phyloP scores from a whole-genome alignment of 2,113 vertebrate species.

The Zosterops hypoxanthus region DNA sequence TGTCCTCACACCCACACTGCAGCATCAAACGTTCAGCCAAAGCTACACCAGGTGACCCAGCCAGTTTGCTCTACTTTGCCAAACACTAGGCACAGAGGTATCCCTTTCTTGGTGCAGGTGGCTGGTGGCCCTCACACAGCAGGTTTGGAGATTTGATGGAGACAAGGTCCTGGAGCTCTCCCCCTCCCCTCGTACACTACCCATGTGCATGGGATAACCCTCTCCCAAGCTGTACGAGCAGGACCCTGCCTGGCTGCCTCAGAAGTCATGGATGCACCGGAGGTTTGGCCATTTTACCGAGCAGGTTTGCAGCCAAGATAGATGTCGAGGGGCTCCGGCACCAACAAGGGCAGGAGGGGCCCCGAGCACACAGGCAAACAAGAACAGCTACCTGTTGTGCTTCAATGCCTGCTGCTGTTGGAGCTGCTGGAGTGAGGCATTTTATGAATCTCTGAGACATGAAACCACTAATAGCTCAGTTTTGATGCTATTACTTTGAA shows the following conservation, averaged over 20 bases:
- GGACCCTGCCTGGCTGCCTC: neutral
- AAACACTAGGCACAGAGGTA: neutral
- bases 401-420: neutral
- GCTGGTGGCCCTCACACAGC: neutral
- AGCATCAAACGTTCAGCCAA: neutral
- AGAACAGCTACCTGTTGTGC: neutral
- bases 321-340: rapidly evolving
- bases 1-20: rapidly evolving
- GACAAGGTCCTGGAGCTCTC: neutral
- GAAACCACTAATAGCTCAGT: neutral
- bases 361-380: rapidly evolving
- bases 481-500: conserved; percentile 6
- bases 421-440: neutral
- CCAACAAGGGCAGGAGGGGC: rapidly evolving
- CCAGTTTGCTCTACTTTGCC: neutral
- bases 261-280: neutral
- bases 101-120: rapidly evolving
- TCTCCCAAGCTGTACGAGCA: neutral
- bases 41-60: neutral
- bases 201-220: rapidly evolving
- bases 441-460: neutral
- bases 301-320: neutral
- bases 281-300: neutral
- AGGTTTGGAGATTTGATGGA: neutral
- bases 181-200: rapidly evolving